These are phyloP conservation scores for Apamea crenata DNA, from an alignment of 2,888 invertebrate genomes.

Conservation along the genomic window DNA sequence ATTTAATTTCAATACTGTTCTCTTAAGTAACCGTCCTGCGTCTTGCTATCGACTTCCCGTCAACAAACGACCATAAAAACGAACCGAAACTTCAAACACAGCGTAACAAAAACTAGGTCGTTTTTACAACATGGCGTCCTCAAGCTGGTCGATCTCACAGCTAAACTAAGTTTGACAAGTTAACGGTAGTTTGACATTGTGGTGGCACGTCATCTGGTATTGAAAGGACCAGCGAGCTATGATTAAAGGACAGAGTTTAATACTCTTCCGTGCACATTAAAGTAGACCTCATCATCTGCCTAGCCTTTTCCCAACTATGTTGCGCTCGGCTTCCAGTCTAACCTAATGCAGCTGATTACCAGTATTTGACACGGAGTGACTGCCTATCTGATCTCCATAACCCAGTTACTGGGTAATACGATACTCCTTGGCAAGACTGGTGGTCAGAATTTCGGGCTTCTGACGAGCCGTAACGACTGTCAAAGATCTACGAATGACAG, in stretches of 20 bases:
- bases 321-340: too few species aligned
- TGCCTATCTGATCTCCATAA: too few species aligned
- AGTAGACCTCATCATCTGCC: too few species aligned
- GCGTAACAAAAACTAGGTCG: constrained; percentile 40
- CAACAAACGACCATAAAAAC: constrained; percentile 23
- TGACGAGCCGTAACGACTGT: too few species aligned
- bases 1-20: background rate
- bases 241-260: background rate
- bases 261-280: background rate
- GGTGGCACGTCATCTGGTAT: constrained; percentile 32
- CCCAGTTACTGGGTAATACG: too few species aligned
- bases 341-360: too few species aligned
- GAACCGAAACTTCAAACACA: constrained; percentile 3
- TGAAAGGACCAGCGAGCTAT: constrained; percentile 20
- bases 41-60: background rate
- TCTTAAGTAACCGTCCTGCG: background rate
- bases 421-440: too few species aligned
- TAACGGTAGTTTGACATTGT: constrained; percentile 53
- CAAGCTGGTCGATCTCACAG: constrained; percentile 35
- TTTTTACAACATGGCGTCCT: constrained; percentile 42
- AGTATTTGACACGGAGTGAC: too few species aligned
- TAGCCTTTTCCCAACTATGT: too few species aligned
- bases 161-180: constrained; percentile 42
- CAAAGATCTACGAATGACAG: too few species aligned
- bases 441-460: too few species aligned